Base-by-base conservation (phyloP, 2,113 vertebrate species). In the Danionella cerebrum region DNA sequence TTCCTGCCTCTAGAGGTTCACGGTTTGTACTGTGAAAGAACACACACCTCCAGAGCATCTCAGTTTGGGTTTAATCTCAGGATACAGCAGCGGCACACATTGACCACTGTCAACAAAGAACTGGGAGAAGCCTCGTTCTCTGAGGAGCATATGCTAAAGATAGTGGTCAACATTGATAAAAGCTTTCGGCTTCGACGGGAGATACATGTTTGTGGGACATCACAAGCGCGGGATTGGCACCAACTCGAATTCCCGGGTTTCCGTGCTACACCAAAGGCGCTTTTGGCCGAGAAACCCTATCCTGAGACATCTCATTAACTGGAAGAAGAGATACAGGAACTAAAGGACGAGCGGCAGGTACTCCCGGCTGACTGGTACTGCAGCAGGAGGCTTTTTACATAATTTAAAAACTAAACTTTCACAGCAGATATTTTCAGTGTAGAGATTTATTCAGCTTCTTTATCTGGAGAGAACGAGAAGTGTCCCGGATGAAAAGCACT, bases 121-220 rank as follows among this genome's bases (percentile, higher is more conserved):
- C 58, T 70, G 80, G 78, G 83, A 83, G 67, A 71, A 57, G 72
- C 72, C 53, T 59, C 48, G 42, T 63, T 79, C 83, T 80, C 78
- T 41, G 57, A 48, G 65, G 75, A n/a, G 24, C 69, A 60, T 36
- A 62, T n/a, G 68, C 24, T 6, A 62, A 54, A 82, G 82, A 78
- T 52, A 74, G 80, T 78, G 83, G 82, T 81, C 84, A 86, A 80
- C 85, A 85, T 82, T 86, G 85, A 87, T 79, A 74, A 80, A 84
- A 85, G 80, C 72, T 74, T 21, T 71, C 45, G 58, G 68, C 57
- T 70, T 80, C 9, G 77, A 78, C 75, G 54, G 71, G 83, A 81
- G 83, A 85, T 75, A 75, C 13, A 42, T 71, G 72, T 35, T 67
- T 77, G 67, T 21, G 18, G 48, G 42, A 31, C 72, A 77, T 65